Evolutionary conservation across 2,888 invertebrate species (phyloP).

Genomic region (Serrognathus titanus): DNA sequence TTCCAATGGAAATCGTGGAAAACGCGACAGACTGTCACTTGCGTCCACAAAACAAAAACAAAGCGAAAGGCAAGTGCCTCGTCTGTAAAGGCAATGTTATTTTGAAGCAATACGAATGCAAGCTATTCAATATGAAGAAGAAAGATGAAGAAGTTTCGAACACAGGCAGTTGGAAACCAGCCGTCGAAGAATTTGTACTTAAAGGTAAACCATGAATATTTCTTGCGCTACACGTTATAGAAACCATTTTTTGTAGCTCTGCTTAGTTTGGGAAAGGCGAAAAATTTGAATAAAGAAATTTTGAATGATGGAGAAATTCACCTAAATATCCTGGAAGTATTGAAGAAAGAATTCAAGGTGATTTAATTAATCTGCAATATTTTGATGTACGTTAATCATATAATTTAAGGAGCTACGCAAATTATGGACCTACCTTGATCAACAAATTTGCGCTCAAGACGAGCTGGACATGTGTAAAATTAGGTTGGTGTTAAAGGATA

Average conservation of each 20-base stretch:
- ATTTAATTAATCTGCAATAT: not conserved
- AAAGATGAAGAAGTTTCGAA: conserved; percentile 49
- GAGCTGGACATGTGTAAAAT: conserved; percentile 71
- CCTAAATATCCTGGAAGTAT: conserved; percentile 55
- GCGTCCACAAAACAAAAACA: conserved; percentile 39
- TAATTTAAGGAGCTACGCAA: conserved; percentile 41
- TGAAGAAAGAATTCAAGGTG: conserved; percentile 65
- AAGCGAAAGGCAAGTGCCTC: conserved; percentile 37
- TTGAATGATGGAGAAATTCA: conserved; percentile 53
- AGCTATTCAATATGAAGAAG: conserved; percentile 56
- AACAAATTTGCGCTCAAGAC: conserved; percentile 59
- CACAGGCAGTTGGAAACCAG: conserved; percentile 62
- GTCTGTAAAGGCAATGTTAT: conserved; percentile 49
- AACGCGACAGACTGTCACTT: conserved; percentile 59
- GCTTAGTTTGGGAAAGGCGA: conserved; percentile 44
- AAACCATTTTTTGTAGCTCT: too few relatives aligned
- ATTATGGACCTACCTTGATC: conserved; percentile 46
- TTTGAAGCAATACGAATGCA: conserved; percentile 52
- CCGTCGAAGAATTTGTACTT: conserved; percentile 56
- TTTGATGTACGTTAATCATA: not conserved
- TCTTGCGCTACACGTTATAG: too few relatives aligned
- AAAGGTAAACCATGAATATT: conserved; percentile 52
- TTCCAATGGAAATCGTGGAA: conserved; percentile 44
- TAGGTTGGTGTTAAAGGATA: conserved; percentile 54
- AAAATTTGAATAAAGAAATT: conserved; percentile 37